Conservation (phyloP, 2,113 vertebrate species). For the Bos javanicus region DNA sequence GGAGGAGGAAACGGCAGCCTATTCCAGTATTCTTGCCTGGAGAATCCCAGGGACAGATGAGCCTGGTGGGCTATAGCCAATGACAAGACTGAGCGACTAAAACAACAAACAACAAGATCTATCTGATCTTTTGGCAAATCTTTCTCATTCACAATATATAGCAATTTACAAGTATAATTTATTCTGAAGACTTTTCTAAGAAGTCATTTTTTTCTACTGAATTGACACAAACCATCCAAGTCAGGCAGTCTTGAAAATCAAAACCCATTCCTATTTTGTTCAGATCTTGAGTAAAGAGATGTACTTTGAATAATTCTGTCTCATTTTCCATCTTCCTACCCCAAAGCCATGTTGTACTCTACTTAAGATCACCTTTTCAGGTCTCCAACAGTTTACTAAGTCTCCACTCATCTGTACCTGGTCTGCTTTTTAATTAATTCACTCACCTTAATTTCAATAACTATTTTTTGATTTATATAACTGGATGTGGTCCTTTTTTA, state of each 20-base stretch:
- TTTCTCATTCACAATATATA: neutral
- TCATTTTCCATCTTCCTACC: neutral
- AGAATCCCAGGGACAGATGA: neutral
- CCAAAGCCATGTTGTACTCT: neutral
- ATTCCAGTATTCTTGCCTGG: neutral
- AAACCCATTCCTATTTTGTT: neutral
- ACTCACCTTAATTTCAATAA: constrained; percentile 4
- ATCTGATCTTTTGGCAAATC: neutral
- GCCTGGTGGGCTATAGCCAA: neutral
- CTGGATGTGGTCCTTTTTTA: neutral
- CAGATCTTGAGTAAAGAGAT: neutral
- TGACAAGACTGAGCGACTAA: neutral
- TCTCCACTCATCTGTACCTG: neutral
- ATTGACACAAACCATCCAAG: neutral
- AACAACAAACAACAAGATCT: neutral
- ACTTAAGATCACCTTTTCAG: neutral
- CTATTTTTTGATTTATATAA: neutral
- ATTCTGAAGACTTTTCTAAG: neutral
- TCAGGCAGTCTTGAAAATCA: neutral
- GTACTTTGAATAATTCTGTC: neutral
- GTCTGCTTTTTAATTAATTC: neutral
- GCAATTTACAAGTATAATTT: neutral
- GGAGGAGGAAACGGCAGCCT: neutral
- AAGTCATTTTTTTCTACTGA: neutral
- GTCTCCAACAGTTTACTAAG: neutral